A percentile compares a stretch with the other conserved stretches of the same genome.
phyloP scores from a whole-genome alignment of 2,888 invertebrate genomes.

The Nomada ferruginata region DNA sequence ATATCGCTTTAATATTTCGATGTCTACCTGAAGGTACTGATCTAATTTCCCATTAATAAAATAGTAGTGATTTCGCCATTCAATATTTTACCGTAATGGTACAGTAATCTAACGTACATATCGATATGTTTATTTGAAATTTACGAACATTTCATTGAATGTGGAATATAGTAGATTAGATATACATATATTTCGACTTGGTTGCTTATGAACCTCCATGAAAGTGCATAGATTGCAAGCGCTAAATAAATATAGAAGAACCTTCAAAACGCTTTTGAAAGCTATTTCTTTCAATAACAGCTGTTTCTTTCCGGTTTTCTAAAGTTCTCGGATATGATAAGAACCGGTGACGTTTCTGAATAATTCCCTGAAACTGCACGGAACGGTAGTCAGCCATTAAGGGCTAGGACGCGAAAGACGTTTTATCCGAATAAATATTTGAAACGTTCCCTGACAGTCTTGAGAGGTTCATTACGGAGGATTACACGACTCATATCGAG shows the following conservation, averaged over 20 bases:
- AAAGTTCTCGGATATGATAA: conserved; percentile 41
- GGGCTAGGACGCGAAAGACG: conserved; percentile 66
- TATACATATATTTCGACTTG: neutral
- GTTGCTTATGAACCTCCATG: too few species aligned
- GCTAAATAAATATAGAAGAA: conserved; percentile 6
- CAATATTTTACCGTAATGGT: neutral
- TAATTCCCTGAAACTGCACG: conserved; percentile 62
- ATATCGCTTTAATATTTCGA: too few species aligned
- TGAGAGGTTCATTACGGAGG: conserved; percentile 81
- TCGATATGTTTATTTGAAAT: neutral
- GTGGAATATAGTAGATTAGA: neutral
- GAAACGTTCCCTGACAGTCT: conserved; percentile 77
- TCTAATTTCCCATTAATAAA: too few species aligned
- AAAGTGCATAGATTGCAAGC: neutral
- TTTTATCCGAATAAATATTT: conserved; percentile 78
- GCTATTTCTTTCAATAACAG: conserved; percentile 34
- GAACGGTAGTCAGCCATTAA: conserved; percentile 65
- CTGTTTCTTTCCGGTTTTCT: conserved; percentile 39
- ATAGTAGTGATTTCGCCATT: too few species aligned
- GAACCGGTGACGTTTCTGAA: conserved; percentile 61
- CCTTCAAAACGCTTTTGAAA: conserved; percentile 29
- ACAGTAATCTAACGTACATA: neutral
- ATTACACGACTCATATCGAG: conserved; percentile 81
- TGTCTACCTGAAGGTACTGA: too few species aligned
- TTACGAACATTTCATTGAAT: neutral